phyloP scores from a whole-genome alignment of 2,888 invertebrate genomes.

The Drosophila emarginata region DNA sequence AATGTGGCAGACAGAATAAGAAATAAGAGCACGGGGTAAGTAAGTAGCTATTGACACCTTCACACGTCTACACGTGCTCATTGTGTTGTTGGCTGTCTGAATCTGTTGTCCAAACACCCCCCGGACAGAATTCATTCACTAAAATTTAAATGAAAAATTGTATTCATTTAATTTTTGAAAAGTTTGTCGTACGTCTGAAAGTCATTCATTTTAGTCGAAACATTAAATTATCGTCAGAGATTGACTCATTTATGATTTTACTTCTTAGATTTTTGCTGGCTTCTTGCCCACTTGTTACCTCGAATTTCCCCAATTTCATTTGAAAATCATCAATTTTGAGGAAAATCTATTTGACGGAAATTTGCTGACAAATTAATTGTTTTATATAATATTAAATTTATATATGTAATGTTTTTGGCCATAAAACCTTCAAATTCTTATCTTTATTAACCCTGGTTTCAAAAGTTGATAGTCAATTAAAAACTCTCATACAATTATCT shows the following conservation, averaged over 20 bases:
- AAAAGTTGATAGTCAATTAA: neutral
- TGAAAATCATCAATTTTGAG: conserved; percentile 41
- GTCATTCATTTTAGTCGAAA: conserved; percentile 51
- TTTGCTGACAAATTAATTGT: conserved; percentile 12
- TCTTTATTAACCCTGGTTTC: no score
- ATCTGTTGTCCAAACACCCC: neutral
- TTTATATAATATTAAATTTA: neutral
- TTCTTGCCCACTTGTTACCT: conserved; percentile 48
- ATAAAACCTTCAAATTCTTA: no score
- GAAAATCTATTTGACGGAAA: conserved; percentile 21
- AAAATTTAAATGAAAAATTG: conserved; percentile 51
- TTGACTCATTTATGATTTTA: conserved; percentile 12
- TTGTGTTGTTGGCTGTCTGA: neutral
- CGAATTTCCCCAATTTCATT: conserved; percentile 39
- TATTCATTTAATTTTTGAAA: conserved; percentile 32
- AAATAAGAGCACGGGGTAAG: neutral
- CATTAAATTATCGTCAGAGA: conserved; percentile 37
- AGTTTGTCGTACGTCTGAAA: conserved; percentile 2
- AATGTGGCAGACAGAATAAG: conserved; percentile 1
- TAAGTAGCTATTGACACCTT: conserved; percentile 32
- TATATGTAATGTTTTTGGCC: neutral
- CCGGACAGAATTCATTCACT: conserved; percentile 46
- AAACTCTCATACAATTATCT: neutral
- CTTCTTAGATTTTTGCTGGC: conserved; percentile 42
- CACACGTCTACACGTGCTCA: conserved; percentile 29